These are phyloP conservation scores for Beris morrisii DNA, from an alignment of 2,888 invertebrate species.

Conservation along the genomic window DNA sequence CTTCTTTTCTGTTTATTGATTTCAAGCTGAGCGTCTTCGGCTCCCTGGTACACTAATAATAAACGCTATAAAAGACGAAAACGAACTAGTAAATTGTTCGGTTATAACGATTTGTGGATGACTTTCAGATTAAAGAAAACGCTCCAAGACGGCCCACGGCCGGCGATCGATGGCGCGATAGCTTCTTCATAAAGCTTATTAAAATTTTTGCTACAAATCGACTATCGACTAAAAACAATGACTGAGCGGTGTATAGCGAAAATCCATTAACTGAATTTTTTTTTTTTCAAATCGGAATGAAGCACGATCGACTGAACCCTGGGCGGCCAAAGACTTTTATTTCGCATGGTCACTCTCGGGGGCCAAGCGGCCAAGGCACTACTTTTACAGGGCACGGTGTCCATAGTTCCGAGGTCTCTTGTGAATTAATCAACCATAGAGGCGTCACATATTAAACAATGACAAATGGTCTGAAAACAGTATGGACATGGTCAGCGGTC, in stretches of 20 bases:
- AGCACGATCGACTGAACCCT: slow-evolving; percentile 27
- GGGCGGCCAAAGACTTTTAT: slow-evolving; percentile 18
- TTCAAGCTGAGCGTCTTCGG: slow-evolving; percentile 32
- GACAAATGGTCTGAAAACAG: slow-evolving; percentile 38
- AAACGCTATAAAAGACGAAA: slow-evolving; percentile 29
- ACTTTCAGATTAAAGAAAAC: slow-evolving; percentile 38
- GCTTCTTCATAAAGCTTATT: slow-evolving; percentile 28
- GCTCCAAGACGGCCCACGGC: background rate
- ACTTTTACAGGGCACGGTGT: too few relatives aligned
- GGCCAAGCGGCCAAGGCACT: background rate
- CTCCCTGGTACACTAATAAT: slow-evolving; percentile 30
- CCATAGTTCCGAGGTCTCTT: too few relatives aligned
- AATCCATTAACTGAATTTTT: slow-evolving; percentile 30
- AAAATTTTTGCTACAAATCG: slow-evolving; percentile 28
- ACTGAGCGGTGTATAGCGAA: slow-evolving; percentile 14
- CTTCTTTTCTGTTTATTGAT: slow-evolving; percentile 36
- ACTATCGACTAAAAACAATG: slow-evolving; percentile 4
- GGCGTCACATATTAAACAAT: slow-evolving; percentile 40
- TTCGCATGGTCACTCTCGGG: slow-evolving; percentile 28
- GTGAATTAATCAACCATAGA: slow-evolving; percentile 39
- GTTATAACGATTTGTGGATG: slow-evolving; percentile 44
- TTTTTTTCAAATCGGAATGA: slow-evolving; percentile 10
- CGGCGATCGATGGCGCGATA: slow-evolving; percentile 1
- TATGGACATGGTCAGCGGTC: slow-evolving; percentile 25
- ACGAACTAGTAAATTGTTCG: slow-evolving; percentile 37